Evolutionary conservation across 2,888 invertebrate species (phyloP).

Genomic region (Atherix ibis): DNA sequence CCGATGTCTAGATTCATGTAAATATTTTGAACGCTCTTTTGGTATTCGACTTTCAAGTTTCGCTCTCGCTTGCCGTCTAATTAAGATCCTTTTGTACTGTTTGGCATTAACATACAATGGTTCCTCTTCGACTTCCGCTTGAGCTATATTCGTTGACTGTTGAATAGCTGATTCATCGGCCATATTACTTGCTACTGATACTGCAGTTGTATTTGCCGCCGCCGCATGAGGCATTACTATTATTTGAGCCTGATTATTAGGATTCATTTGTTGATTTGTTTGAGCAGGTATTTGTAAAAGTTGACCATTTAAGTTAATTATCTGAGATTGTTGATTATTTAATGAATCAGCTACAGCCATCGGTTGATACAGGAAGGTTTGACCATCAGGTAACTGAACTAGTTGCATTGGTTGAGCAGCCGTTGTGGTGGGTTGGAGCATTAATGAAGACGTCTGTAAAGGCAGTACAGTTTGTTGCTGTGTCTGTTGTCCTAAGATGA

Average conservation of each 20-base stretch:
- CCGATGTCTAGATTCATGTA: constrained; percentile 93
- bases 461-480: constrained; percentile 24
- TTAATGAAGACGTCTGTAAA: constrained; percentile 26
- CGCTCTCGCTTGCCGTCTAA: constrained; percentile 84
- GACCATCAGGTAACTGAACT: constrained; percentile 83
- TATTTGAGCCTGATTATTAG: constrained; percentile 16
- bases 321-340: constrained; percentile 41
- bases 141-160: constrained; percentile 8
- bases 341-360: constrained; percentile 38
- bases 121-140: constrained; percentile 59
- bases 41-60: constrained; percentile 94
- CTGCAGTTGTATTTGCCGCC: constrained; percentile 17
- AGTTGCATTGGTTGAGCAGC: constrained; percentile 46
- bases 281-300: constrained; percentile 27
- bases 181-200: constrained; percentile 12
- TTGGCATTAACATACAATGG: constrained; percentile 97
- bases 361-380: constrained; percentile 75
- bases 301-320: constrained; percentile 36
- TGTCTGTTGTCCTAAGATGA: constrained; percentile 27
- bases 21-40: constrained; percentile 91
- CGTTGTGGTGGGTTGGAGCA: constrained; percentile 25
- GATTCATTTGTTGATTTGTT: constrained; percentile 12
- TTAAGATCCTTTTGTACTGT: constrained; percentile 91
- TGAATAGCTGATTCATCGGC: neutral
- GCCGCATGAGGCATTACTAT: constrained; percentile 18